Evolutionary conservation across 2,797 vertebrate species (phyloP), one percentile per base, ranked within the genome.

Genomic region (Sternotherus odoratus): DNA sequence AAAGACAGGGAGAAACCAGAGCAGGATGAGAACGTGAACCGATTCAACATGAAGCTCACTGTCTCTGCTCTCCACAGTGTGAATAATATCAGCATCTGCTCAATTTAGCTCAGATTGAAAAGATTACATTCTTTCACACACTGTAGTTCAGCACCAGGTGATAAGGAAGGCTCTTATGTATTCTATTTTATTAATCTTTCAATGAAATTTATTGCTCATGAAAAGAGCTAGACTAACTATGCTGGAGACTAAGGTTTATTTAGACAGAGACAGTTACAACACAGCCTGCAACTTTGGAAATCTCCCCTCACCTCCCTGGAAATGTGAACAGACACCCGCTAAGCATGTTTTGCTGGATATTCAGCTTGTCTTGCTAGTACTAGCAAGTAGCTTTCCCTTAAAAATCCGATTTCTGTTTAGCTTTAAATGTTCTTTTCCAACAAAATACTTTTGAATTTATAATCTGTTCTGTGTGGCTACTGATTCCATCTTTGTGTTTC

Each of bases 291-390:
- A 36, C 15, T 1, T 0, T 21, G 49, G 49, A 57, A 6, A 0
- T 19, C 12, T 82, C 51, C 50, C 6, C 56, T 16, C 30, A 3
- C 5, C 1, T 19, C 13, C 50, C 30, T 36, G 78, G 30, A 23
- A 33, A 49, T 33, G 30, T 0, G 0, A 12, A 6, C 43, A n/a
- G 72, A 78, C 5, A 15, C 13, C 26, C 2, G 43, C 54, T 28
- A n/a, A 2, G 8, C 12, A 60, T n/a, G 30, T 63, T 36, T 9
- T 1, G 2, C 33, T 11, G 26, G 23, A 46, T 39, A 13, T 48
- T 43, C 26, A 8, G n/a, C 19, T 2, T 3, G 16, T 16, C 4
- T 85, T 15, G 46, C 30, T 16, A 69, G 57, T 50, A 24, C 4
- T 19, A 17, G 10, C 79, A 50, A 26, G 23, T 12, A 33, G 19